Conservation (phyloP, 2,113 vertebrate genomes). For the zebrafish (Danio rerio) region GRCz12tu NC_133197.1:25589001-25589500, state of each 20-base stretch:
- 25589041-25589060: constrained; percentile 81
- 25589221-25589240: constrained; percentile 52
- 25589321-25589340: constrained; percentile 68
- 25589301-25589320: constrained; percentile 74
- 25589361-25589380: constrained; percentile 62
- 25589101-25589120: constrained; percentile 71
- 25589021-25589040: constrained; percentile 77
- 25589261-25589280: constrained; percentile 69
- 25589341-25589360: constrained; percentile 64
- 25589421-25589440: not conserved
- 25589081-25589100: constrained; percentile 80
- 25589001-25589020: constrained; percentile 69
- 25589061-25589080: constrained; percentile 81
- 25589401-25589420: not conserved
- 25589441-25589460: not conserved
- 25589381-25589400: not conserved
- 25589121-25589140: constrained; percentile 74
- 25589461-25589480: constrained; percentile 71
- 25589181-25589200: not conserved
- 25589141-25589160: constrained; percentile 80
- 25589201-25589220: not conserved
- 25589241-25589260: constrained; percentile 68
- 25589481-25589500: constrained; percentile 73
- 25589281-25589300: constrained; percentile 79
- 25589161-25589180: not conserved